These are phyloP conservation scores for Chouioia cunea DNA, from an alignment of 2,888 invertebrate species.

Conservation along the genomic window DNA sequence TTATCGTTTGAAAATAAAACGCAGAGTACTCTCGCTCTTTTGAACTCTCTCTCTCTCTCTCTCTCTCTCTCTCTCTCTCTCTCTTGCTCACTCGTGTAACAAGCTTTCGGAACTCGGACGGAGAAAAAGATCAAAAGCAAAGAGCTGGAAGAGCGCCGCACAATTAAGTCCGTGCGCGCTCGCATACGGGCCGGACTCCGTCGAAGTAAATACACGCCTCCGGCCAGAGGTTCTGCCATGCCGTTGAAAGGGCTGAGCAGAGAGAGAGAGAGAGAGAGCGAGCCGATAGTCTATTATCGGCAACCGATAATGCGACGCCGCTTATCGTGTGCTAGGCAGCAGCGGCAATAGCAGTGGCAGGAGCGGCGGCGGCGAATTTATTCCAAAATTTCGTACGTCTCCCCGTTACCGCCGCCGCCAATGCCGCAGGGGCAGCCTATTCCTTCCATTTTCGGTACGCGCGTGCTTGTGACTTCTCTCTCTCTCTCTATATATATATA, in stretches of 20 bases:
- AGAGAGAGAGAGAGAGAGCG: background rate
- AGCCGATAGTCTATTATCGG: constrained; percentile 37
- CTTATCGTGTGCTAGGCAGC: constrained; percentile 9
- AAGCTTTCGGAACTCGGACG: constrained; percentile 6
- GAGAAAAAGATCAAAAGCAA: constrained; percentile 15
- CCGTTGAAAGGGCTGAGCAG: background rate
- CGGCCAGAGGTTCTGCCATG: background rate
- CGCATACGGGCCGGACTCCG: constrained; percentile 1
- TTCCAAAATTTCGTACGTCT: constrained; percentile 6
- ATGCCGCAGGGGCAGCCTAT: constrained; percentile 28
- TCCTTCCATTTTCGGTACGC: constrained; percentile 37
- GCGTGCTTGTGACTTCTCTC: no score
- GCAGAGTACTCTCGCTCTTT: background rate
- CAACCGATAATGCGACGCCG: constrained; percentile 29
- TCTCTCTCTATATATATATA: no score
- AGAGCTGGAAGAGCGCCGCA: constrained; percentile 1
- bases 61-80: no score
- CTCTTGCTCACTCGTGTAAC: background rate
- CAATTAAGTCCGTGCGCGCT: constrained; percentile 19
- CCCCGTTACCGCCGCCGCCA: constrained; percentile 32
- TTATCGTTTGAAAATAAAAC: constrained; percentile 48
- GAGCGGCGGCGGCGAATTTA: constrained; percentile 35
- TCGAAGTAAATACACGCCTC: constrained; percentile 4
- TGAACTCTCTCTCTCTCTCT: no score
- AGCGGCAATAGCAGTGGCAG: background rate